phyloP scores from a whole-genome alignment of 2,113 vertebrate species.

The Lagopus leucura region DNA sequence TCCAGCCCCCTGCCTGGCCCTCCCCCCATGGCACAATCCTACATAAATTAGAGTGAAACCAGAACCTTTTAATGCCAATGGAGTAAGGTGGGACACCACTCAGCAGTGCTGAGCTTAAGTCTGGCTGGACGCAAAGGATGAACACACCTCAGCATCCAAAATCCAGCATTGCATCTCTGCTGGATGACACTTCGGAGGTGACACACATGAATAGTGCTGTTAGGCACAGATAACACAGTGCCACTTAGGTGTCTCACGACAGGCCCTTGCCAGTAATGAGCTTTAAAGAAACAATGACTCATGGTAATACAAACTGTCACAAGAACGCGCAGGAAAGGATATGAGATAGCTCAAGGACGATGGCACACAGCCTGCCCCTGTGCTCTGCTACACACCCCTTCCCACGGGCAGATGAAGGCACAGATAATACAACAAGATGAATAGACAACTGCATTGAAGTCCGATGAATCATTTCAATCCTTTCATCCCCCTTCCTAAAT shows the following conservation, averaged over 20 bases:
- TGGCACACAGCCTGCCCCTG: constrained; percentile 15
- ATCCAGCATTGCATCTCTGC: constrained; percentile 64
- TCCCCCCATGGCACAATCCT: neutral
- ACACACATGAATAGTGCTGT: constrained; percentile 47
- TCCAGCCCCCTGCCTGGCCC: neutral
- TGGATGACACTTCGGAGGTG: constrained; percentile 56
- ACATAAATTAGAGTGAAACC: constrained; percentile 52
- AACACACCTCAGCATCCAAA: constrained; percentile 36
- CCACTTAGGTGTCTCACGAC: neutral
- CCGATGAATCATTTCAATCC: constrained; percentile 26
- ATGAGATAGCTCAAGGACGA: constrained; percentile 37
- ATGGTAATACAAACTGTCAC: constrained; percentile 53
- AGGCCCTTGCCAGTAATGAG: constrained; percentile 59
- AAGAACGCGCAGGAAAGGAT: constrained; percentile 42
- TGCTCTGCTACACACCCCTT: constrained; percentile 46
- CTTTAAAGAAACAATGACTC: constrained; percentile 73
- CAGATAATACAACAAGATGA: constrained; percentile 28
- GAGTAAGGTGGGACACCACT: constrained; percentile 28
- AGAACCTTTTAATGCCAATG: constrained; percentile 27
- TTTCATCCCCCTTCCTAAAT: constrained; percentile 51
- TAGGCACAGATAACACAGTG: constrained; percentile 52
- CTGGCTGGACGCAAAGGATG: constrained; percentile 50
- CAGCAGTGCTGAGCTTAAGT: constrained; percentile 47
- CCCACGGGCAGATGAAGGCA: constrained; percentile 49
- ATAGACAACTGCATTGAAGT: constrained; percentile 6